These are phyloP conservation scores for Cataglyphis hispanica DNA, from an alignment of 1,140 invertebrate genomes.

Conservation along the genomic window DNA sequence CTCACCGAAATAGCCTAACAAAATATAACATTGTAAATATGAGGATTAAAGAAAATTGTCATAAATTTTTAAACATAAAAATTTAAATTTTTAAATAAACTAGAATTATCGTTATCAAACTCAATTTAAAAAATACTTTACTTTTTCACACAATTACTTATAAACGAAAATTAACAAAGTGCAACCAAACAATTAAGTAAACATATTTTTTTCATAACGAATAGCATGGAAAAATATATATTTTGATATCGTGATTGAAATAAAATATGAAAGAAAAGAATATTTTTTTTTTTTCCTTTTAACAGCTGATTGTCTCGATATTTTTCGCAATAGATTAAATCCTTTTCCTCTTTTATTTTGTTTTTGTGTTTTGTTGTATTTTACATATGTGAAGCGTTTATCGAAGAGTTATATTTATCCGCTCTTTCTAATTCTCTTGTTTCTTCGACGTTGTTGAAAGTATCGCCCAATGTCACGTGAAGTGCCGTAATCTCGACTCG, in stretches of 20 bases:
- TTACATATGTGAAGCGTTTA: neutral
- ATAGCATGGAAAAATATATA: neutral
- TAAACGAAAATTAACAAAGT: neutral
- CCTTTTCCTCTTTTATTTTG: neutral
- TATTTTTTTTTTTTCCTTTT: neutral
- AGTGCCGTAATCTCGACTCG: conserved; percentile 14
- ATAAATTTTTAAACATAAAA: no score
- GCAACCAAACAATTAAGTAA: neutral
- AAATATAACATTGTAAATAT: neutral
- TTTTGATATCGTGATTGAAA: conserved; percentile 3
- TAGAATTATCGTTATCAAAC: neutral
- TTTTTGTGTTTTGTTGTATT: neutral
- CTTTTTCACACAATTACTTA: neutral
- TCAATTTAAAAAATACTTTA: neutral
- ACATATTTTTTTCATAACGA: neutral
- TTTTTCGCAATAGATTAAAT: neutral
- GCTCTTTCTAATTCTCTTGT: neutral
- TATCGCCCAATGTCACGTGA: conserved; percentile 38
- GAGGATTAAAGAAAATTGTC: neutral
- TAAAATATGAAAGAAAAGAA: neutral
- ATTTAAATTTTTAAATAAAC: neutral
- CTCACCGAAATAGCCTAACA: neutral
- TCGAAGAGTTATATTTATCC: conserved; percentile 1
- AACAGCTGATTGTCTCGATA: neutral
- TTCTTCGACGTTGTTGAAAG: neutral